Evolutionary conservation across 2,113 vertebrate species (phyloP).

Genomic region (Grantiella picta): DNA sequence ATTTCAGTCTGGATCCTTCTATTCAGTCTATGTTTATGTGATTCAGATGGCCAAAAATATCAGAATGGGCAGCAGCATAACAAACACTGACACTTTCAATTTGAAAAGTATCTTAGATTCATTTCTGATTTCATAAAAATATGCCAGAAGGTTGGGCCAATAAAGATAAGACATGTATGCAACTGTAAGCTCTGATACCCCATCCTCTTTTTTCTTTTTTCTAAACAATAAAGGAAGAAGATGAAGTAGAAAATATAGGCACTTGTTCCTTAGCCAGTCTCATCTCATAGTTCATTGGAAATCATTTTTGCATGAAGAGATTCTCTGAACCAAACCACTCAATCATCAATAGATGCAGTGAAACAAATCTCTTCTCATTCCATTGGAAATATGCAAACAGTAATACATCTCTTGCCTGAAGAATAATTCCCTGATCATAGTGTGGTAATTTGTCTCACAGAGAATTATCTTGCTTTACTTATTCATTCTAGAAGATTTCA

Average conservation of each 20-base stretch:
- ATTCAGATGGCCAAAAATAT: neutral
- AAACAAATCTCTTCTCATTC: constrained; percentile 41
- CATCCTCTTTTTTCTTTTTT: neutral
- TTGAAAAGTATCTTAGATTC: neutral
- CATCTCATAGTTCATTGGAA: constrained; percentile 13
- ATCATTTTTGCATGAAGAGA: neutral
- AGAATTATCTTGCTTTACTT: constrained; percentile 5
- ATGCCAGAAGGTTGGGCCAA: neutral
- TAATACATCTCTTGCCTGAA: constrained; percentile 7
- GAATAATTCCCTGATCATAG: constrained; percentile 11
- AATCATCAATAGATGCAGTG: constrained; percentile 23
- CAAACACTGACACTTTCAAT: neutral
- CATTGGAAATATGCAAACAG: constrained; percentile 26
- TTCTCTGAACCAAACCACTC: constrained; percentile 13
- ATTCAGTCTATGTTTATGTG: neutral
- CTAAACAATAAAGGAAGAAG: neutral
- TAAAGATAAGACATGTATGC: neutral
- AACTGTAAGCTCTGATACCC: neutral
- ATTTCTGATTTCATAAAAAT: neutral
- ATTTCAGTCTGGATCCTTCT: neutral
- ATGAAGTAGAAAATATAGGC: neutral
- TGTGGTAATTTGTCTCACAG: neutral
- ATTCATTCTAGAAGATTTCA: neutral
- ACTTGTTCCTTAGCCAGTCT: neutral
- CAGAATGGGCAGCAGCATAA: neutral